Conservation (phyloP, 2,113 vertebrate genomes). For the Pao palembangensis region DNA sequence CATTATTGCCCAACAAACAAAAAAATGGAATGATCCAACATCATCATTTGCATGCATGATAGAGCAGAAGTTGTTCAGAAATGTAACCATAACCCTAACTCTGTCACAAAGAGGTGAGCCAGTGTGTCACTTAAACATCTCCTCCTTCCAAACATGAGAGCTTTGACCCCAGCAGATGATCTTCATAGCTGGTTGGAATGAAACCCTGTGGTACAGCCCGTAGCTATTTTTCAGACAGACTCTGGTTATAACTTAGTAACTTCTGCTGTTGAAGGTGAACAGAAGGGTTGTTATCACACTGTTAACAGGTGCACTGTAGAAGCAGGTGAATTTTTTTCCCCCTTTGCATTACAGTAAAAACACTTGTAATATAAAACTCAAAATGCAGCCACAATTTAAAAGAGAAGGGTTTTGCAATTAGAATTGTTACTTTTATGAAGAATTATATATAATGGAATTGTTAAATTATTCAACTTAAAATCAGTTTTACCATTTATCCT, state of each 20-base stretch:
- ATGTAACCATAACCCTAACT: no score
- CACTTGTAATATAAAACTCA: no score
- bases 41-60: neutral
- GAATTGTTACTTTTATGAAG: no score
- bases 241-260: slow-evolving; percentile 31
- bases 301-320: slow-evolving; percentile 38
- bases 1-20: no score
- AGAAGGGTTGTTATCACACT: slow-evolving; percentile 28
- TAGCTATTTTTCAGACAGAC: slow-evolving; percentile 21
- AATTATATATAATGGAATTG: no score
- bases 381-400: no score
- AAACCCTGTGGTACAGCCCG: neutral
- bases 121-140: neutral
- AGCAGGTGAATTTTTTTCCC: slow-evolving; percentile 6
- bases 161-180: neutral
- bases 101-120: neutral
- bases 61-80: neutral
- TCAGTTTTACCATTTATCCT: no score
- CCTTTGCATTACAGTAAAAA: slow-evolving; percentile 1
- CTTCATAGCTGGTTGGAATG: slow-evolving; percentile 20
- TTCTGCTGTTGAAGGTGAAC: neutral
- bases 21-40: no score
- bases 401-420: no score
- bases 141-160: slow-evolving; percentile 16
- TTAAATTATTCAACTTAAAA: no score